phyloP scores from a whole-genome alignment of 2,113 vertebrate species.

The Pelodiscus sinensis region DNA sequence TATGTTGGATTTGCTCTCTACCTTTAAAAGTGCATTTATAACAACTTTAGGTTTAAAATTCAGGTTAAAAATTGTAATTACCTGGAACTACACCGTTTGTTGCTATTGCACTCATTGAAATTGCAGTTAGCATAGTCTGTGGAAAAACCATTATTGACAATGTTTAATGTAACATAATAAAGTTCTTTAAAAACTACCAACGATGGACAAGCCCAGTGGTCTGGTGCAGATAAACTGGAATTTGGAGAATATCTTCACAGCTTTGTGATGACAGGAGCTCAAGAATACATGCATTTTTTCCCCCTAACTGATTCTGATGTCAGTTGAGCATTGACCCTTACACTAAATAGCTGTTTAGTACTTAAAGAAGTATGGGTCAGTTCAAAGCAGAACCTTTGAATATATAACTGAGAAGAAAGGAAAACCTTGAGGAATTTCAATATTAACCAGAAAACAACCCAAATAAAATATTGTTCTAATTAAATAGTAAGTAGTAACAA shows the following conservation, averaged over 20 bases:
- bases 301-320: neutral
- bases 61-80: constrained; percentile 55
- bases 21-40: neutral
- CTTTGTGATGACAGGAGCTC: neutral
- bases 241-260: neutral
- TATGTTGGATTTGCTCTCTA: neutral
- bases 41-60: neutral
- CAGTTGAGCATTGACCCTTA: neutral
- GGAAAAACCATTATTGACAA: constrained; percentile 28
- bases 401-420: neutral
- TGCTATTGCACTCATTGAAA: constrained; percentile 98
- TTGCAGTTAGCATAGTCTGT: constrained; percentile 96
- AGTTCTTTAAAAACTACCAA: neutral
- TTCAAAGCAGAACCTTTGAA: neutral
- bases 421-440: neutral
- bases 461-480: neutral
- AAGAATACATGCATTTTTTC: neutral
- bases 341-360: neutral
- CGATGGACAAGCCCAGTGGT: neutral
- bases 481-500: neutral
- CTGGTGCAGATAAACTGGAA: neutral
- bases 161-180: neutral
- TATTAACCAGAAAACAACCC: neutral
- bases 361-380: neutral
- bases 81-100: constrained; percentile 98